Evolutionary conservation across 2,888 invertebrate genomes (phyloP), one percentile per base, ranked within the genome.

Genomic region (Xanthorhoe spadicearia): DNA sequence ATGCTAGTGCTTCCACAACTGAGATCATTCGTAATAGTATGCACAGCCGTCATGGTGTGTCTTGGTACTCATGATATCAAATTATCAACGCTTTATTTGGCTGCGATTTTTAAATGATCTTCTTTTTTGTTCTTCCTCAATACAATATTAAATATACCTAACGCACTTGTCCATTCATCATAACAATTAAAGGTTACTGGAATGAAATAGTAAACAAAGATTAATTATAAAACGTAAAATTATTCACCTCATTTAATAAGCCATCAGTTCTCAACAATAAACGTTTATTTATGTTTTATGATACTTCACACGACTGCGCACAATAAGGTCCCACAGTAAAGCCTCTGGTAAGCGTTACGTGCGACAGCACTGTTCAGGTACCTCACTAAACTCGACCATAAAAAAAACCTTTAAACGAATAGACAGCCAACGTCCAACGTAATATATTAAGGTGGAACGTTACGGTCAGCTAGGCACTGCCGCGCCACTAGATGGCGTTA

Each of bases 361-460:
- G n/a, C n/a, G 78, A 83, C 83, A 82, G 81, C 83, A 80, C 74
- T 77, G 78, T 74, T 86, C 85, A 88, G 85, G 86, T 86, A 86
- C 77, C 79, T 80, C 78, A 63, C 63, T 77, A 80, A 78, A 77
- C 74, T 77, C 69, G 61, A 50, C 68, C 61, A 79, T 76, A 87
- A 84, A 85, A n/a, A 88, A 59, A 49, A 9, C 59, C 15, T 35
- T 19, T 51, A 87, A 84, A 78, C 74, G 84, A 85, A 84, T 84
- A 89, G 90, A 90, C 90, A 89, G 86, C 82, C 81, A 83, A 77
- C 82, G 81, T 82, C 85, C 86, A 80, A 87, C 83, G 83, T 88
- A 89, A 90, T 90, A 92, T 92, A 90, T 91, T 91, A n/a, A n/a
- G n/a, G n/a, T n/a, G n/a, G n/a, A n/a, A n/a, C n/a, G n/a, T n/a